Evolutionary conservation across 2,888 invertebrate species (phyloP).

Genomic region (Silvanus unidentatus): DNA sequence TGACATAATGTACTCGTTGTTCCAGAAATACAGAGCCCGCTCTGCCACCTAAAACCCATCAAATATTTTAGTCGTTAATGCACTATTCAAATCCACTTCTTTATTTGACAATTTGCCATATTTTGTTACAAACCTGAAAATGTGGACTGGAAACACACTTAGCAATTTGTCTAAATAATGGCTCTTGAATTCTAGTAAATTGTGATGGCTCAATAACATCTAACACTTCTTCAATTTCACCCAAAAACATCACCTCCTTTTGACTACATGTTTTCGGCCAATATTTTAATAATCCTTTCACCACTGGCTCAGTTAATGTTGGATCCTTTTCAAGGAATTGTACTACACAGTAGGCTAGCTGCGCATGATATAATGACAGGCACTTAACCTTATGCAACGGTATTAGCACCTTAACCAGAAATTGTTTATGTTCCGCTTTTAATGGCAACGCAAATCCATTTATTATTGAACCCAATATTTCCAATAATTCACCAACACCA

Average conservation of each 20-base stretch:
- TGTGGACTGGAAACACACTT: slow-evolving; percentile 99
- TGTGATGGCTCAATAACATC: slow-evolving; percentile 99
- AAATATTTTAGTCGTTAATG: too few relatives aligned
- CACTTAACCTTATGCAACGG: slow-evolving; percentile 56
- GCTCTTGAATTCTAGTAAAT: slow-evolving; percentile 97
- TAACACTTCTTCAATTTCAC: slow-evolving; percentile 98
- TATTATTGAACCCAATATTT: slow-evolving; percentile 97
- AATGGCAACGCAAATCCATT: slow-evolving; percentile 97
- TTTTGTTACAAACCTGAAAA: slow-evolving; percentile 85
- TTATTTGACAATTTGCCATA: too few relatives aligned
- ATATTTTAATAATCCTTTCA: slow-evolving; percentile 89
- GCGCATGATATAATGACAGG: slow-evolving; percentile 93
- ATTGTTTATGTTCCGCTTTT: slow-evolving; percentile 97
- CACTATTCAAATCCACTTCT: too few relatives aligned
- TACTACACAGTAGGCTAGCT: slow-evolving; percentile 97
- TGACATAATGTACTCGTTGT: slow-evolving; percentile 99
- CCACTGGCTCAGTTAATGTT: slow-evolving; percentile 89
- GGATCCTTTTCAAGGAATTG: slow-evolving; percentile 95
- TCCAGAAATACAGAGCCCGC: slow-evolving; percentile 98
- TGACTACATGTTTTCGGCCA: slow-evolving; percentile 99
- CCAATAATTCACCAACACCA: slow-evolving; percentile 92
- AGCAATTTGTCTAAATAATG: slow-evolving; percentile 96
- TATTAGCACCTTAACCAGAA: slow-evolving; percentile 75
- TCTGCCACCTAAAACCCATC: slow-evolving; percentile 96
- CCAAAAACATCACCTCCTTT: slow-evolving; percentile 99